Conservation (phyloP, 2,113 vertebrate species). For the Tragelaphus scriptus region DNA sequence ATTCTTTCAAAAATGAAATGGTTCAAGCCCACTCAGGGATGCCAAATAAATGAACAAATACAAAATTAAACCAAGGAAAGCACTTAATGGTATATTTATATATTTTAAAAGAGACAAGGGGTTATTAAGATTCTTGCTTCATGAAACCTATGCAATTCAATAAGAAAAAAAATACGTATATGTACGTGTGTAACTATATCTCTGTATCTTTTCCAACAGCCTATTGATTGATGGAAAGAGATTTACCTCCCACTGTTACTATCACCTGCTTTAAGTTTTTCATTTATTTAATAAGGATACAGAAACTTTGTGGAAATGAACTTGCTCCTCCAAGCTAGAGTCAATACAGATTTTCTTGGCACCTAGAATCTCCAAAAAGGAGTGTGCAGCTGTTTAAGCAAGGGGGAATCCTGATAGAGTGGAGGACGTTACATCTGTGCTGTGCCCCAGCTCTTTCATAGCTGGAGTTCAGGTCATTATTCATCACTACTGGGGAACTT, state of each 20-base stretch:
- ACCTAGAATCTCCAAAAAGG: neutral
- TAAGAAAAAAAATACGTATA: neutral
- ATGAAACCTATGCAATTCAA: neutral
- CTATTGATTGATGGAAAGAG: neutral
- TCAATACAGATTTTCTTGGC: neutral
- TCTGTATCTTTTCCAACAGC: neutral
- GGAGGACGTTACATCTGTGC: neutral
- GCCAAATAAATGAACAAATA: neutral
- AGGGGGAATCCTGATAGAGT: neutral
- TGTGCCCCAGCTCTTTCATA: neutral
- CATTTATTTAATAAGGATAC: neutral
- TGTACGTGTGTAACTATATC: neutral
- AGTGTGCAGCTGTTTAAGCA: neutral
- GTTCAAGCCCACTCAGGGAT: neutral
- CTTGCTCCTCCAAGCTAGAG: neutral
- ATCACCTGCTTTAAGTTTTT: neutral
- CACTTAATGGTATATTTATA: neutral
- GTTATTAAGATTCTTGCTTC: neutral
- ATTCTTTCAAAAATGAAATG: neutral
- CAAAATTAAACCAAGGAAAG: neutral
- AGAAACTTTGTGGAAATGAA: neutral
- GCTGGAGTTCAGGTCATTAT: neutral
- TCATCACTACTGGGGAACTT: neutral
- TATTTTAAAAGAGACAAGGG: neutral
- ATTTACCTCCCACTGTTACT: neutral